Evolutionary conservation across 2,113 vertebrate species (phyloP).

Genomic region (Psilopogon haemacephalus): DNA sequence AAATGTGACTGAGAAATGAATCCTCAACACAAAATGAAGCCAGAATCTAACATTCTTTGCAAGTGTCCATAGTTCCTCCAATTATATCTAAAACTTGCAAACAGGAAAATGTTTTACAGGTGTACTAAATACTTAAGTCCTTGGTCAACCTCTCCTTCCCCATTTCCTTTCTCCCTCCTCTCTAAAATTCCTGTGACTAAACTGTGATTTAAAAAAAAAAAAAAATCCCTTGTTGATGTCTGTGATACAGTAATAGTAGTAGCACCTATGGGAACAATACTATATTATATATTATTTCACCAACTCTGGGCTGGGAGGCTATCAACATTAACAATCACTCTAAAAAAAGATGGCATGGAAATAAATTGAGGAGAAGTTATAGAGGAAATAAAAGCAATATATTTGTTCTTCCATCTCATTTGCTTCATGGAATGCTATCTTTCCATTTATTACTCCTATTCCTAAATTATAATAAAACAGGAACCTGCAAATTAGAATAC

Average conservation of each 20-base stretch:
- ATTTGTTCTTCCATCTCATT: neutral
- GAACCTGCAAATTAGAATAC: neutral
- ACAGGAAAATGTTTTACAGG: slow-evolving; percentile 56
- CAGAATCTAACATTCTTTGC: slow-evolving; percentile 57
- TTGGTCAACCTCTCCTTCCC: neutral
- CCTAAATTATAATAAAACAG: neutral
- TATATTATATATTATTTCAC: slow-evolving; percentile 21
- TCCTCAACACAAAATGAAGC: slow-evolving; percentile 22
- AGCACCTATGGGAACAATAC: slow-evolving; percentile 23
- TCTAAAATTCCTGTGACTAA: neutral
- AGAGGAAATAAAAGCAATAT: neutral
- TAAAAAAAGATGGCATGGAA: neutral
- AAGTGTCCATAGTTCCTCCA: slow-evolving; percentile 56
- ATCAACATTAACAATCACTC: slow-evolving; percentile 20
- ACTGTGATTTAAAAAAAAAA: neutral
- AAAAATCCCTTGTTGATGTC: neutral
- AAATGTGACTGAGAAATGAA: slow-evolving; percentile 51
- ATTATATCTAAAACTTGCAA: slow-evolving; percentile 35
- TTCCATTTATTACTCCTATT: neutral
- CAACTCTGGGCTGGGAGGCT: neutral
- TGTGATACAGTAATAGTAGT: neutral
- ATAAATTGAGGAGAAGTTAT: neutral
- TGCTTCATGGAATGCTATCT: neutral
- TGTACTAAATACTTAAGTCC: slow-evolving; percentile 25
- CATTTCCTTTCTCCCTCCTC: neutral